These are phyloP conservation scores for Felis catus DNA, from an alignment of 2,113 vertebrate species.

Conservation along the genomic window F.catus_Fca126_mat1.0 CM031423.1:87338501-87339000, in stretches of 20 bases:
- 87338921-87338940: not conserved
- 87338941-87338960: not conserved
- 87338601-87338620: not conserved
- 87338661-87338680: rapidly evolving
- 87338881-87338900: not conserved
- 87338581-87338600: not conserved
- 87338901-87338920: not conserved
- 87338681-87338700: not conserved
- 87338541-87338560: not conserved
- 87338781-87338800: not conserved
- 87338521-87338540: not conserved
- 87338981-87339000: not conserved
- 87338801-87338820: not conserved
- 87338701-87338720: not conserved
- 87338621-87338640: too few relatives aligned
- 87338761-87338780: not conserved
- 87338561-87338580: not conserved
- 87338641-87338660: not conserved
- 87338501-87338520: not conserved
- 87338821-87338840: not conserved
- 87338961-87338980: not conserved
- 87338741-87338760: too few relatives aligned
- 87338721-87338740: not conserved
- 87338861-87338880: not conserved
- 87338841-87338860: not conserved